phyloP scores from a whole-genome alignment of 2,113 vertebrate species.

The Myotis davidii region DNA sequence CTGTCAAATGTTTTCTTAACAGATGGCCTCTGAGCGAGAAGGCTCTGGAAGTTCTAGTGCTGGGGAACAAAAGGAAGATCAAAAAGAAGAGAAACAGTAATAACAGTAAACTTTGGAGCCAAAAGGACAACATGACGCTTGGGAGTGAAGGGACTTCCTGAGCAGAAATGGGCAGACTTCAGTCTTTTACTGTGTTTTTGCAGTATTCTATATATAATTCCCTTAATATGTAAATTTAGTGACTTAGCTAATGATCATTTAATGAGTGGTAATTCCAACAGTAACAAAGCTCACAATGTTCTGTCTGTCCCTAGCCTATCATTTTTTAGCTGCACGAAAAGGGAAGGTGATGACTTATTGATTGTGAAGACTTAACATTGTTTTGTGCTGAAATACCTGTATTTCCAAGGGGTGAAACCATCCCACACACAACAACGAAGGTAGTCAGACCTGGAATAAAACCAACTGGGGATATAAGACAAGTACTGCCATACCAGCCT shows the following conservation, averaged over 20 bases:
- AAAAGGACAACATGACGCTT: slow-evolving; percentile 84
- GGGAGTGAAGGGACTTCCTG: slow-evolving; percentile 85
- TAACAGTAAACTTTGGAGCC: slow-evolving; percentile 70
- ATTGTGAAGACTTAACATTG: slow-evolving; percentile 69
- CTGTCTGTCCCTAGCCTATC: slow-evolving; percentile 64
- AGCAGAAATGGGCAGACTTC: slow-evolving; percentile 88
- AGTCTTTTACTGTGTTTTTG: slow-evolving; percentile 96
- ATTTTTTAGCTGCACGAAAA: slow-evolving; percentile 65
- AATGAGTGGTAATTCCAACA: slow-evolving; percentile 80
- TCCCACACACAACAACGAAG: slow-evolving; percentile 62
- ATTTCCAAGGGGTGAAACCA: slow-evolving; percentile 68
- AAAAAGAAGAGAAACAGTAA: slow-evolving; percentile 97
- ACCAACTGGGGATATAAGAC: neutral
- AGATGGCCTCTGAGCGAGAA: slow-evolving; percentile 98
- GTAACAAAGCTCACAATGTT: slow-evolving; percentile 59
- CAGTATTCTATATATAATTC: slow-evolving; percentile 92
- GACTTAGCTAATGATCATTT: slow-evolving; percentile 83
- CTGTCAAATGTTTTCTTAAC: slow-evolving; percentile 70
- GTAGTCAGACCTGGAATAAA: slow-evolving; percentile 49
- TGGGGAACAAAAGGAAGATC: slow-evolving; percentile 91
- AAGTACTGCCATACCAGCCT: neutral
- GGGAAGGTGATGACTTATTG: slow-evolving; percentile 32
- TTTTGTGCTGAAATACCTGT: slow-evolving; percentile 66
- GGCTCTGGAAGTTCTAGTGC: slow-evolving; percentile 84
- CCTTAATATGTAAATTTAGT: slow-evolving; percentile 87